Conservation (phyloP, 35 echinoderm and acorn worm genomes). For the Holothuria glaberrima region DNA sequence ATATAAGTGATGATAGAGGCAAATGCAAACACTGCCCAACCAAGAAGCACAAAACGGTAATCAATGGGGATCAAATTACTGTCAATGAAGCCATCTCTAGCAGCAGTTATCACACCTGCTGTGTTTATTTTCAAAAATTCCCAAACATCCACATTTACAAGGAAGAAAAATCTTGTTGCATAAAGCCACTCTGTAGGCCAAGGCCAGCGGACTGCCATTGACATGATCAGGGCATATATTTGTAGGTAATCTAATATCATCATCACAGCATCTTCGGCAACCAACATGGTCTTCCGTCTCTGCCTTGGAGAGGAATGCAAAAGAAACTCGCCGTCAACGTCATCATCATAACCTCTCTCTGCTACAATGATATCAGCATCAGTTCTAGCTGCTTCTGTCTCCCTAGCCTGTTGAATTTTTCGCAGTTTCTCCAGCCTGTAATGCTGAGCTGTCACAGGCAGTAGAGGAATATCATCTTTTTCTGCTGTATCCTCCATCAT, state of each 20-base stretch:
- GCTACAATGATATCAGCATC: conserved; percentile 75
- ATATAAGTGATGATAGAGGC: conserved; percentile 63
- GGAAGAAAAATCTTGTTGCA: conserved; percentile 69
- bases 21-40: conserved; percentile 80
- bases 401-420: conserved; percentile 70
- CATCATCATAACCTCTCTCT: conserved; percentile 75
- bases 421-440: conserved; percentile 65
- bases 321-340: conserved; percentile 70
- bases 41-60: conserved; percentile 81
- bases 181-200: conserved; percentile 91
- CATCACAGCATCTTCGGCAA: conserved; percentile 75
- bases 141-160: conserved; percentile 94
- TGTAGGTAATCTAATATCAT: conserved; percentile 85
- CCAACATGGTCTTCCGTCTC: conserved; percentile 81
- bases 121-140: conserved; percentile 88
- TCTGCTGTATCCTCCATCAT: conserved; percentile 44
- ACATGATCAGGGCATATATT: conserved; percentile 86
- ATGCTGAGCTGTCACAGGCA: conserved; percentile 49
- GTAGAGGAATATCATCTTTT: conserved; percentile 75
- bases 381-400: conserved; percentile 42
- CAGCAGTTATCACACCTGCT: conserved; percentile 72
- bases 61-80: conserved; percentile 73
- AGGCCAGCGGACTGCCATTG: conserved; percentile 84
- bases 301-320: conserved; percentile 71
- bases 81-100: conserved; percentile 74